These are phyloP conservation scores for Damaliscus lunatus DNA, from an alignment of 2,113 vertebrate species.

Conservation along the genomic window DNA sequence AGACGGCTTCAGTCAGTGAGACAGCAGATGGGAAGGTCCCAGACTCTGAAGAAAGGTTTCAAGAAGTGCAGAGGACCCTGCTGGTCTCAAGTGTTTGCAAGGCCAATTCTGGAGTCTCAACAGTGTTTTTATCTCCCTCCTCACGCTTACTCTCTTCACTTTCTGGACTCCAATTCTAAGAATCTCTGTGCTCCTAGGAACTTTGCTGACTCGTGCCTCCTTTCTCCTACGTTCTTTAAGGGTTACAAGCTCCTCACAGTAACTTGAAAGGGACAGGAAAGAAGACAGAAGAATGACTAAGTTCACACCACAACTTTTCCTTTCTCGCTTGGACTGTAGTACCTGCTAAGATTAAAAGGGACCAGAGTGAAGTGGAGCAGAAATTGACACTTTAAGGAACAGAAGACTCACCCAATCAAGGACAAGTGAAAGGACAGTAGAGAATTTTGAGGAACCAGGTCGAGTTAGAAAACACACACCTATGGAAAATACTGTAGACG, in stretches of 20 bases:
- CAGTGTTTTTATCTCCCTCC: neutral
- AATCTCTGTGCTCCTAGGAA: neutral
- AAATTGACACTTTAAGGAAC: neutral
- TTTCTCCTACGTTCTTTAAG: neutral
- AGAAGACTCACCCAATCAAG: neutral
- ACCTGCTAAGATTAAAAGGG: neutral
- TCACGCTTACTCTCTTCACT: neutral
- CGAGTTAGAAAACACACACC: neutral
- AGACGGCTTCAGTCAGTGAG: neutral
- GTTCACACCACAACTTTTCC: neutral
- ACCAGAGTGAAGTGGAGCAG: neutral
- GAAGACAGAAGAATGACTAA: neutral
- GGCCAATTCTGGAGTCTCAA: neutral
- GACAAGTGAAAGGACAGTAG: neutral
- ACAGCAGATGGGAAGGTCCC: neutral
- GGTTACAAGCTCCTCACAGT: neutral
- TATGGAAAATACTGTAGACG: neutral
- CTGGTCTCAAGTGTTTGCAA: neutral
- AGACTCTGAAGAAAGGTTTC: neutral
- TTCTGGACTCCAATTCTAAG: neutral
- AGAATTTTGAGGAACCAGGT: neutral
- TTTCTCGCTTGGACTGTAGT: neutral
- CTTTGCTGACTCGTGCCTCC: neutral
- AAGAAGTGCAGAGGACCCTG: neutral
- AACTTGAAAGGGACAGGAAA: neutral